Conservation (phyloP, 1,140 invertebrate genomes). For the Probaryconus sp. region DNA sequence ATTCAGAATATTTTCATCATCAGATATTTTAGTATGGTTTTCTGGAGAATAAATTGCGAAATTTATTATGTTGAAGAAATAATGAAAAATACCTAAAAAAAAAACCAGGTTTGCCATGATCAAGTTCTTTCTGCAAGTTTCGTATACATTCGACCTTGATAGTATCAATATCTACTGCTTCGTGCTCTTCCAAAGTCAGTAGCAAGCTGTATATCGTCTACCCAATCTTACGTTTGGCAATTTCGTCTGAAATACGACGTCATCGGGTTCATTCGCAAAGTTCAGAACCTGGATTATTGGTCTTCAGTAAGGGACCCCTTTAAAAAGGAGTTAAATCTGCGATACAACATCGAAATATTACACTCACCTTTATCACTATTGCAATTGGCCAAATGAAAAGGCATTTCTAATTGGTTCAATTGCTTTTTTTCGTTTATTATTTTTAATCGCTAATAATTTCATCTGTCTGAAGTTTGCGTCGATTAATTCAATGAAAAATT, state of each 20-base stretch:
- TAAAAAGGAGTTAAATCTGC: slow-evolving; percentile 73
- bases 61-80: background rate
- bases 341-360: slow-evolving; percentile 53
- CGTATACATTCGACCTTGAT: slow-evolving; percentile 52
- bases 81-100: slow-evolving; percentile 20
- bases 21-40: no score
- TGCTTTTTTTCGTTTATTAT: no score
- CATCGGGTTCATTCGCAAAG: slow-evolving; percentile 74
- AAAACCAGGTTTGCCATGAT: slow-evolving; percentile 13
- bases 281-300: slow-evolving; percentile 64
- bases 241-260: slow-evolving; percentile 78
- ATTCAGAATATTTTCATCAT: no score
- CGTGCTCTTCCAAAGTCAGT: slow-evolving; percentile 66
- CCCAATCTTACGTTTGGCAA: slow-evolving; percentile 78
- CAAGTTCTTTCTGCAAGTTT: slow-evolving; percentile 11
- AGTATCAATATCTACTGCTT: slow-evolving; percentile 61
- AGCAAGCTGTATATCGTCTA: slow-evolving; percentile 77
- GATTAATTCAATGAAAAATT: no score
- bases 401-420: background rate
- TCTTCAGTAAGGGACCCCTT: slow-evolving; percentile 60
- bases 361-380: slow-evolving; percentile 47
- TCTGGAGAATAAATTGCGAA: no score
- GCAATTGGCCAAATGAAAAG: slow-evolving; percentile 3
- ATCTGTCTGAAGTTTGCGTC: no score
- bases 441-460: no score